phyloP scores from a whole-genome alignment of 2,888 invertebrate genomes.

The Harmothoe impar region DNA sequence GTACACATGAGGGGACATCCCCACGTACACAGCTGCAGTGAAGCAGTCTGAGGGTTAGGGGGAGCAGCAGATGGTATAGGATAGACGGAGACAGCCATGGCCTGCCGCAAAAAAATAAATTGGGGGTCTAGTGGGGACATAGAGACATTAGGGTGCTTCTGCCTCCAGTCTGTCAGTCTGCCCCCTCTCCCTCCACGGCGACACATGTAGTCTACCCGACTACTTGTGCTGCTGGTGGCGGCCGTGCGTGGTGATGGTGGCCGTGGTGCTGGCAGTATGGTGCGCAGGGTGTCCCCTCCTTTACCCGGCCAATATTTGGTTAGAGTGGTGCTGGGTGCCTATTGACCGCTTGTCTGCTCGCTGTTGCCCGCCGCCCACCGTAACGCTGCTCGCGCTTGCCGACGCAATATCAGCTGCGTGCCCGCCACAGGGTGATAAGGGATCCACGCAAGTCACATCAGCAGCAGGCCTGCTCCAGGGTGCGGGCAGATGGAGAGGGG shows the following conservation, averaged over 20 bases:
- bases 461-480: background rate
- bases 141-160: too few species aligned
- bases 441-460: background rate
- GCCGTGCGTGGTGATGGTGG: background rate
- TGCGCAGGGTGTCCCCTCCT: background rate
- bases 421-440: background rate
- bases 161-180: background rate
- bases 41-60: too few species aligned
- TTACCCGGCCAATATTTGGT: constrained; percentile 11
- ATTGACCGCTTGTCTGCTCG: constrained; percentile 19
- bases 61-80: too few species aligned
- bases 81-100: too few species aligned
- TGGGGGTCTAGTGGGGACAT: too few species aligned
- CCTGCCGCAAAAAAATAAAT: too few species aligned
- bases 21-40: too few species aligned
- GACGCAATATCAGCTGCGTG: constrained; percentile 1
- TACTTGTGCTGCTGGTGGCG: background rate
- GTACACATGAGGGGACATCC: too few species aligned
- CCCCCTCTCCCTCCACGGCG: constrained; percentile 18
- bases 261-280: background rate
- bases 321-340: constrained; percentile 29
- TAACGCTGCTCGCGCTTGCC: background rate
- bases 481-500: background rate
- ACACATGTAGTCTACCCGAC: background rate
- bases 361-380: background rate